Conservation (phyloP, 2,888 invertebrate species). For the Diplazon laetatorius region DNA sequence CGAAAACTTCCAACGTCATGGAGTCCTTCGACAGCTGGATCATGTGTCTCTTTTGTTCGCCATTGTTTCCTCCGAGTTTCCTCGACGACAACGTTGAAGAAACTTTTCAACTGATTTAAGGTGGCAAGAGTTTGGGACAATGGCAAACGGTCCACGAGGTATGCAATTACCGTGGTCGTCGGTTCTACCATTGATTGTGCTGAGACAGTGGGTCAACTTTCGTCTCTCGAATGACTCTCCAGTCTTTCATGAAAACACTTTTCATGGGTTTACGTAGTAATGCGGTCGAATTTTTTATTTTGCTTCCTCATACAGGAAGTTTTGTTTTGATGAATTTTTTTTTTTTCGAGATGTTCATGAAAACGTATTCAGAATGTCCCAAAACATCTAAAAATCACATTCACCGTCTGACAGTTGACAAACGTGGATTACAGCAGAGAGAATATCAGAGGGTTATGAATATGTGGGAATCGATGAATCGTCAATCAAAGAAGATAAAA, state of each 20-base stretch:
- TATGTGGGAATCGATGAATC: too few species aligned
- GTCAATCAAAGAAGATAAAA: not conserved
- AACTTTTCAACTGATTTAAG: not conserved
- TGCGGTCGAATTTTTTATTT: not conserved
- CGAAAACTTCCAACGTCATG: not conserved
- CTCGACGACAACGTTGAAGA: not conserved
- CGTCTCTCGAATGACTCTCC: too few species aligned
- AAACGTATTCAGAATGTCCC: too few species aligned
- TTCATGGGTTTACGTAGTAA: too few species aligned
- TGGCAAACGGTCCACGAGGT: not conserved
- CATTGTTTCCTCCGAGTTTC: conserved; percentile 4
- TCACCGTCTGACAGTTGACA: too few species aligned
- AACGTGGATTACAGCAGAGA: too few species aligned
- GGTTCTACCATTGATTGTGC: not conserved
- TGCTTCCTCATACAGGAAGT: too few species aligned
- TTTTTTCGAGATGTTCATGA: too few species aligned
- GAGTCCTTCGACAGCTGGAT: not conserved
- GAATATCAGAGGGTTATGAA: too few species aligned
- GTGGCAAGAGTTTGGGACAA: not conserved
- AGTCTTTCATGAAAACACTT: not conserved
- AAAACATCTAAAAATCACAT: too few species aligned
- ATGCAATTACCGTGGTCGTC: not conserved
- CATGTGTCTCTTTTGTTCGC: not conserved
- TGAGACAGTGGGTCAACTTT: not conserved
- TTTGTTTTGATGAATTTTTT: too few species aligned